Evolutionary conservation across 2,888 invertebrate species (phyloP).

Genomic region (Eristalis intricaria): DNA sequence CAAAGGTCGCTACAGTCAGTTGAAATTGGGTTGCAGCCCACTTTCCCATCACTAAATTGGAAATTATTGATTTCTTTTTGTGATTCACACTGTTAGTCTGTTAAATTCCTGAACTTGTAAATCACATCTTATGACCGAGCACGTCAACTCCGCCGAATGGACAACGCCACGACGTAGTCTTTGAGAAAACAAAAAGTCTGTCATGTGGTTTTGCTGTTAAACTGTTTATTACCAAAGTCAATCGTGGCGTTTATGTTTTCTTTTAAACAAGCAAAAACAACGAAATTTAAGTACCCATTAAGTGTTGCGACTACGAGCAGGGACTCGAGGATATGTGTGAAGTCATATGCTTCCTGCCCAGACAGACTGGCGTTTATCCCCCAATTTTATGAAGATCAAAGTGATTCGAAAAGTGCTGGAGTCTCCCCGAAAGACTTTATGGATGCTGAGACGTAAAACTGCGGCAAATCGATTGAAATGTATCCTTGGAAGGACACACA

Average conservation of each 20-base stretch:
- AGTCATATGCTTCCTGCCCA: background rate
- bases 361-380: background rate
- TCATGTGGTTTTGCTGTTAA: background rate
- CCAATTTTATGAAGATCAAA: background rate
- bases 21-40: no score
- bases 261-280: background rate
- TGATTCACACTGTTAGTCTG: background rate
- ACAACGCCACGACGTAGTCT: background rate
- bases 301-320: background rate
- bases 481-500: background rate
- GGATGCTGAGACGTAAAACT: background rate
- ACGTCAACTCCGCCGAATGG: background rate
- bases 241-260: background rate
- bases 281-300: background rate
- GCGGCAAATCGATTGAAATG: background rate
- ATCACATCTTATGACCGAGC: background rate
- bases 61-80: background rate
- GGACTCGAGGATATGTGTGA: background rate
- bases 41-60: no score
- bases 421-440: background rate
- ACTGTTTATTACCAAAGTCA: background rate
- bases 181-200: background rate
- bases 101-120: background rate
- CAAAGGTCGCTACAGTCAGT: no score
- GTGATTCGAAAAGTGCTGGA: background rate